A percentile compares a stretch with the other conserved stretches of the same genome.
phyloP scores from a whole-genome alignment of 2,888 invertebrate species.

The Agrenia bidenticulata region DNA sequence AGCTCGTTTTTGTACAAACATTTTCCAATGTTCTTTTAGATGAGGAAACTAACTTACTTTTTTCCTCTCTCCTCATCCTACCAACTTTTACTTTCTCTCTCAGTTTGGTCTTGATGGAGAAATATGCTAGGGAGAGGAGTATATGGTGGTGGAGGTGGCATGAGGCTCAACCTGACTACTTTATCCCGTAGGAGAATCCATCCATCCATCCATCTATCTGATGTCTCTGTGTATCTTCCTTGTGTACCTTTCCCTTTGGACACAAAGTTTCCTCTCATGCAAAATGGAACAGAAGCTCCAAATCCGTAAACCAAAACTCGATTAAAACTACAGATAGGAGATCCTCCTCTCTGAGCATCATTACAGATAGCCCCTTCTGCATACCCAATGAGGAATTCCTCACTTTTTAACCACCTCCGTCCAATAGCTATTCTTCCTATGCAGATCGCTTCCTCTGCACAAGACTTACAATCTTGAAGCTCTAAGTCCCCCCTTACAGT shows the following conservation, averaged over 20 bases:
- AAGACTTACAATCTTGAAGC: too few relatives aligned
- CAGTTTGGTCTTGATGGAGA: too few relatives aligned
- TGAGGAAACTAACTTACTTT: conserved; percentile 2
- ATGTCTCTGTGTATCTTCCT: not conserved
- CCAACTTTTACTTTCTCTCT: too few relatives aligned
- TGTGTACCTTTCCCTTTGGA: conserved; percentile 7
- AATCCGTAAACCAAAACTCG: conserved; percentile 21
- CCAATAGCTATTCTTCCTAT: not conserved
- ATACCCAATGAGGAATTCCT: conserved; percentile 4
- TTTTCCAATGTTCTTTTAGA: not conserved
- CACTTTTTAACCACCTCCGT: not conserved
- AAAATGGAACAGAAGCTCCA: not conserved
- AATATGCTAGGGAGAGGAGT: too few relatives aligned
- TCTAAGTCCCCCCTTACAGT: too few relatives aligned
- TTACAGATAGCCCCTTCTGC: conserved; percentile 14
- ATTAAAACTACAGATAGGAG: conserved; percentile 11
- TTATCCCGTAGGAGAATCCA: conserved; percentile 7
- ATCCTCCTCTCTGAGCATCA: conserved; percentile 10
- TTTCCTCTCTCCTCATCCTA: too few relatives aligned
- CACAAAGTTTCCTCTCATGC: not conserved
- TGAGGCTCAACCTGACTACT: not conserved
- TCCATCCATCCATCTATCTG: conserved; percentile 14
- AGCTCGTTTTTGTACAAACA: not conserved
- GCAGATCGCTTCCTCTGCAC: too few relatives aligned
- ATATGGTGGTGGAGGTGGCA: too few relatives aligned